phyloP scores from a whole-genome alignment of 1,140 invertebrate genomes.

The Lethrus apterus region DNA sequence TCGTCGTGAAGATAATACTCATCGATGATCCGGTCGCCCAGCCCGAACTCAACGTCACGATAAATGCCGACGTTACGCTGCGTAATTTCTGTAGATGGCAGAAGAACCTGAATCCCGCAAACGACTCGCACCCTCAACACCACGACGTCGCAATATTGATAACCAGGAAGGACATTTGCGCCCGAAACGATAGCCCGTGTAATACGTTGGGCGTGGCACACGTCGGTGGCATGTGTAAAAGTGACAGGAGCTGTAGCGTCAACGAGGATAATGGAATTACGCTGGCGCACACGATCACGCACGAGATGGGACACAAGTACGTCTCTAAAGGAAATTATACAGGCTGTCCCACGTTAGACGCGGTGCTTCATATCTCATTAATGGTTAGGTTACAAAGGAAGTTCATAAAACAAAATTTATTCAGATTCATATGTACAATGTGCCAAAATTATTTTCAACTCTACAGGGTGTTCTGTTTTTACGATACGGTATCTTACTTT shows the following conservation, averaged over 20 bases:
- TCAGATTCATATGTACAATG: too few relatives aligned
- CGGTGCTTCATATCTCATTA: neutral
- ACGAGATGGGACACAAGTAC: slow-evolving; percentile 91
- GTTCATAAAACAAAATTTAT: too few relatives aligned
- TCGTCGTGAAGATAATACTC: slow-evolving; percentile 75
- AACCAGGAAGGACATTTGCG: slow-evolving; percentile 83
- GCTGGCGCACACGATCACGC: slow-evolving; percentile 85
- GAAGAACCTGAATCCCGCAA: slow-evolving; percentile 63
- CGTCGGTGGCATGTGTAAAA: slow-evolving; percentile 85
- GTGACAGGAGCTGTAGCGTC: slow-evolving; percentile 78
- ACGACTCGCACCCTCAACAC: slow-evolving; percentile 78
- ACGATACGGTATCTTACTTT: too few relatives aligned
- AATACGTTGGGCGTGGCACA: slow-evolving; percentile 83
- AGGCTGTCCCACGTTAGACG: too few relatives aligned
- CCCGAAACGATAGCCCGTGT: slow-evolving; percentile 63
- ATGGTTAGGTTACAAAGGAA: neutral
- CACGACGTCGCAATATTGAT: slow-evolving; percentile 90
- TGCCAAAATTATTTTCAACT: too few relatives aligned
- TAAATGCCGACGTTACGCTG: slow-evolving; percentile 75
- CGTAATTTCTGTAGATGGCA: slow-evolving; percentile 85
- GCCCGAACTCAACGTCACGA: slow-evolving; percentile 65
- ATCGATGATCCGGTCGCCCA: slow-evolving; percentile 60
- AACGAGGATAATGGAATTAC: slow-evolving; percentile 89
- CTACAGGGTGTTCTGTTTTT: too few relatives aligned
- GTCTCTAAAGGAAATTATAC: too few relatives aligned